These are phyloP conservation scores for Trichopoda pennipes DNA, from an alignment of 2,888 invertebrate species.

Conservation along the genomic window DNA sequence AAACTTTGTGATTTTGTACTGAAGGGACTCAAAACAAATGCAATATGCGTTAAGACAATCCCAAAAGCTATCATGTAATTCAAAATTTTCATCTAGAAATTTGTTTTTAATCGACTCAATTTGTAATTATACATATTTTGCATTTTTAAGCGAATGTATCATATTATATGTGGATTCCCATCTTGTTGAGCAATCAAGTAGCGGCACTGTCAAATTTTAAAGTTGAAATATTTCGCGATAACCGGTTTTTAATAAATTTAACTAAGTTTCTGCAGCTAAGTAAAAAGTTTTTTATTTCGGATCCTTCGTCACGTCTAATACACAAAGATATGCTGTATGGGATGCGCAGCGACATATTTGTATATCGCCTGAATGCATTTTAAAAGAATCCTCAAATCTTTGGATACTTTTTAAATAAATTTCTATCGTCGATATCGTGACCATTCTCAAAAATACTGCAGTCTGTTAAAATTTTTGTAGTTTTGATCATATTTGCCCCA, in stretches of 20 bases:
- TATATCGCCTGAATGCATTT: neutral
- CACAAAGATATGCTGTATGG: constrained; percentile 41
- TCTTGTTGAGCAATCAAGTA: no score
- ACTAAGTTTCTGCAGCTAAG: no score
- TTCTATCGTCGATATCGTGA: neutral
- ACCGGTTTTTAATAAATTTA: no score
- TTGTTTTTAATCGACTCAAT: constrained; percentile 37
- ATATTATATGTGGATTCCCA: no score
- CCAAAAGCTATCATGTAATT: constrained; percentile 8
- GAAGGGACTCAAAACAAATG: constrained; percentile 35
- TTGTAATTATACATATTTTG: constrained; percentile 22
- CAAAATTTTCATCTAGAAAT: constrained; percentile 35
- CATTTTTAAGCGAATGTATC: neutral
- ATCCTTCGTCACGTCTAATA: constrained; percentile 11
- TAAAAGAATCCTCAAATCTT: neutral
- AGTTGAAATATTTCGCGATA: no score
- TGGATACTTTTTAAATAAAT: neutral
- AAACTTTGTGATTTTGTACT: constrained; percentile 12
- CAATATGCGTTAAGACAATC: constrained; percentile 32
- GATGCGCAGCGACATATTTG: no score
- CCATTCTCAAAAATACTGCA: neutral
- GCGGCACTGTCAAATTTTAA: no score
- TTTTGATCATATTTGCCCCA: constrained; percentile 53
- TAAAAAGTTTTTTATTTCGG: no score
- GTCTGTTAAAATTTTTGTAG: constrained; percentile 45